Percentiles rank a stretch among this genome's conserved stretches.
Conservation (phyloP, 2,888 invertebrate genomes). For the Lithophane semibrunnea region DNA sequence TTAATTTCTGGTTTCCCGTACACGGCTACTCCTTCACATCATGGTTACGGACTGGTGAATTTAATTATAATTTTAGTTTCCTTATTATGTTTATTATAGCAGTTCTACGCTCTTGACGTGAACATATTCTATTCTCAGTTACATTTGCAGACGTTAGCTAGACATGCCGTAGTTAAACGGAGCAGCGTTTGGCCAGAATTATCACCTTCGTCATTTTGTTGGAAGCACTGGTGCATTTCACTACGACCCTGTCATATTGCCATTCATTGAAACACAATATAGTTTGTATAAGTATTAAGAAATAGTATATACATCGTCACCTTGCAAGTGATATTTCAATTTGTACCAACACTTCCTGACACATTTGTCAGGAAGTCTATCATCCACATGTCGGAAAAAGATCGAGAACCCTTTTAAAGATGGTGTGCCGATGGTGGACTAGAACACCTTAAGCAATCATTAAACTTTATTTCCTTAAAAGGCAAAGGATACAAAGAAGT, state of each 20-base stretch:
- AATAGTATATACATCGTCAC: conserved; percentile 21
- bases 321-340: conserved; percentile 50
- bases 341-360: conserved; percentile 55
- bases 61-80: conserved; percentile 51
- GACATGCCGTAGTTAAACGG: conserved; percentile 55
- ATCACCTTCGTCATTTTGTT: conserved; percentile 26
- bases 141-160: conserved; percentile 71
- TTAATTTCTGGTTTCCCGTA: conserved; percentile 54
- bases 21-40: conserved; percentile 9
- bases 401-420: conserved; percentile 47
- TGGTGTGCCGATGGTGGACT: conserved; percentile 24
- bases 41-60: conserved; percentile 38
- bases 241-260: neutral
- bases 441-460: conserved; percentile 16
- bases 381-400: conserved; percentile 55
- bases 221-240: conserved; percentile 13
- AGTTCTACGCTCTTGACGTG: conserved; percentile 45
- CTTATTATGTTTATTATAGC: conserved; percentile 45
- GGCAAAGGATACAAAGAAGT: conserved; percentile 6
- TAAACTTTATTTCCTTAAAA: conserved; percentile 11
- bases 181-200: conserved; percentile 23
- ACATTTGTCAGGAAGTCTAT: conserved; percentile 36
- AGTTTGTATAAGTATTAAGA: neutral
- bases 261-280: conserved; percentile 18
- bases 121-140: conserved; percentile 70